Conservation (phyloP, 2,888 invertebrate genomes). For the Alloscopus bannaensis region DNA sequence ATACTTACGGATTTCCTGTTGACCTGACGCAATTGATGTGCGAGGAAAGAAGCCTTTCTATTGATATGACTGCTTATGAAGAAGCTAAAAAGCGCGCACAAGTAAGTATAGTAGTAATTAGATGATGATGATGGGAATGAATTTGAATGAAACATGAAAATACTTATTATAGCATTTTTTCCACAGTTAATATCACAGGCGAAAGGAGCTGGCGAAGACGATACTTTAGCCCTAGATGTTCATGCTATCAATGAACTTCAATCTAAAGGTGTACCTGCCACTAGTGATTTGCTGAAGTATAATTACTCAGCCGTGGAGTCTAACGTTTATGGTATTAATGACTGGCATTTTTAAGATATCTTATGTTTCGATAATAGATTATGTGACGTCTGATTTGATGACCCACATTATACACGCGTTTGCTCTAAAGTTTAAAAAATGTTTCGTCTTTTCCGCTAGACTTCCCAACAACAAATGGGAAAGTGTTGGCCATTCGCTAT, state of each 20-base stretch:
- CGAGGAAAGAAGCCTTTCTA: conserved; percentile 86
- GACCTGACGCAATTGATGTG: conserved; percentile 98
- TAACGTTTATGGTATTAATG: conserved; percentile 80
- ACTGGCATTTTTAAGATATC: too few relatives aligned
- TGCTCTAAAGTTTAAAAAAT: background rate
- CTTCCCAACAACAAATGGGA: conserved; percentile 84
- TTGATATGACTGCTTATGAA: conserved; percentile 95
- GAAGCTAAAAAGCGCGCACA: conserved; percentile 92
- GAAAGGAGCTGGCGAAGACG: conserved; percentile 86
- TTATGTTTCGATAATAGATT: too few relatives aligned
- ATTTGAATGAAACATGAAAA: too few relatives aligned
- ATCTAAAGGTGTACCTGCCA: conserved; percentile 84
- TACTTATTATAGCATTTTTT: background rate
- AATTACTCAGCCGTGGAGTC: conserved; percentile 84
- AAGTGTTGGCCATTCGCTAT: conserved; percentile 87
- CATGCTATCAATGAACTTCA: conserved; percentile 96
- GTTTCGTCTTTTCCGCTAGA: conserved; percentile 74
- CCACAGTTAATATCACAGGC: conserved; percentile 93
- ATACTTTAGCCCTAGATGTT: conserved; percentile 92
- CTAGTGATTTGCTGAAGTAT: conserved; percentile 95
- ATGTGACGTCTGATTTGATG: too few relatives aligned
- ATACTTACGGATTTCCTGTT: conserved; percentile 99
- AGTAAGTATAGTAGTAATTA: conserved; percentile 49
- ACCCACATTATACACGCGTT: too few relatives aligned
- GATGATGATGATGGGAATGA: background rate